Percentiles rank a stretch among this genome's conserved stretches.
Conservation (phyloP, 2,113 vertebrate genomes). For the Anthoscopus minutus region DNA sequence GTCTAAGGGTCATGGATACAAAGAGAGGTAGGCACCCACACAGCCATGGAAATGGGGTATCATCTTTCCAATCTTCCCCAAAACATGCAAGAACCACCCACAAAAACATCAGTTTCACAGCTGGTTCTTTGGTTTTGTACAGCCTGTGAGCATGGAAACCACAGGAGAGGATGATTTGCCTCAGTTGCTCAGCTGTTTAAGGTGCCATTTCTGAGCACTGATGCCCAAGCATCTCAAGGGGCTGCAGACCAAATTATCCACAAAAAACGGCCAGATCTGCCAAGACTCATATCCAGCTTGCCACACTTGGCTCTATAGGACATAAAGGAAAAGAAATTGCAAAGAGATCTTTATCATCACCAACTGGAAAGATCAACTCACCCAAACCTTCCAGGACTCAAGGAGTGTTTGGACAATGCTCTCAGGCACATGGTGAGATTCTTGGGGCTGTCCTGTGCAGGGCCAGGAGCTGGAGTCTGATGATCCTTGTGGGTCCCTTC, state of each 20-base stretch:
- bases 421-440: background rate
- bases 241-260: background rate
- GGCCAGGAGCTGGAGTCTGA: background rate
- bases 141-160: background rate
- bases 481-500: background rate
- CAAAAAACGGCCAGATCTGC: background rate
- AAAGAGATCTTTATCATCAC: background rate
- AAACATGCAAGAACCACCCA: background rate
- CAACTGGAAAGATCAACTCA: background rate
- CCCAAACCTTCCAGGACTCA: background rate
- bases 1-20: accelerated
- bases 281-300: background rate
- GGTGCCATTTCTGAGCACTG: background rate
- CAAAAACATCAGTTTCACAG: background rate
- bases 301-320: background rate
- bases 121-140: background rate
- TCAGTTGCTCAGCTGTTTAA: background rate
- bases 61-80: background rate
- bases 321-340: background rate
- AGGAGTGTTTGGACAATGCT: background rate
- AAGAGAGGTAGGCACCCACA: background rate
- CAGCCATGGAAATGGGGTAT: background rate
- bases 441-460: background rate
- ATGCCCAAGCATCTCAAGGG: background rate
- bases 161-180: background rate